Base-by-base conservation (phyloP, 2,888 invertebrate species). In the Mechanitis mazaeus region DNA sequence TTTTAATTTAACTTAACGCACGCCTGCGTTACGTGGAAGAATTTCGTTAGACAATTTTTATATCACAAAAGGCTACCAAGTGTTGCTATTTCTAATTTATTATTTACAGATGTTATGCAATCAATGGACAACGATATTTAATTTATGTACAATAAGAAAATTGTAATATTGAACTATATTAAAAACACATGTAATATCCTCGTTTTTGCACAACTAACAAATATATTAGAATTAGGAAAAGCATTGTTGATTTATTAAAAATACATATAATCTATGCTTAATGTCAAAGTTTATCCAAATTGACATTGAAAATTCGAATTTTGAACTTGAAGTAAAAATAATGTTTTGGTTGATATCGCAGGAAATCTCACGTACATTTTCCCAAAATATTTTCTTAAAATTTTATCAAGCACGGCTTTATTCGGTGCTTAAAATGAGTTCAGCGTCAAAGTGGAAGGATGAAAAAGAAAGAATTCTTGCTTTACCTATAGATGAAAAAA, bases 381-480 rank as follows among this genome's bases (percentile, higher is more conserved):
- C n/a, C 3, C 28, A 12, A 28, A 38, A 9, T 61, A 2, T 55
- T n/a, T 1, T 11, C 20, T 6, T 11, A 42, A 45, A 7, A 33
- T 55, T 35, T 9, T 59, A 60, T 38, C 69, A 62, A 59, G 65
- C 50, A 33, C 70, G 76, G 54, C 70, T 58, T 47, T 76, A 70
- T 69, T 76, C 81, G 0, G 33, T 78, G 11, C 55, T 70, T 20
- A 85, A 84, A 75, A 91, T 91, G 91, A 72, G 82, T 65, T 72
- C 79, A 2, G 72, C 78, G 59, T 64, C 76, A 2, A 76, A 78
- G 59, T 92, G 92, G 92, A 73, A 84, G 75, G 69, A 64, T 6
- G 91, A 91, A 69, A 92, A 92, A 83, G 82, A 85, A 35, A 91
- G 88, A 68, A 91, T 89, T 68, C 70, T 93, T 42, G 77, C 77